Evolutionary conservation across 2,113 vertebrate genomes (phyloP), one percentile per base, ranked within the genome.

Genomic region (Dissostichus mawsoni): DNA sequence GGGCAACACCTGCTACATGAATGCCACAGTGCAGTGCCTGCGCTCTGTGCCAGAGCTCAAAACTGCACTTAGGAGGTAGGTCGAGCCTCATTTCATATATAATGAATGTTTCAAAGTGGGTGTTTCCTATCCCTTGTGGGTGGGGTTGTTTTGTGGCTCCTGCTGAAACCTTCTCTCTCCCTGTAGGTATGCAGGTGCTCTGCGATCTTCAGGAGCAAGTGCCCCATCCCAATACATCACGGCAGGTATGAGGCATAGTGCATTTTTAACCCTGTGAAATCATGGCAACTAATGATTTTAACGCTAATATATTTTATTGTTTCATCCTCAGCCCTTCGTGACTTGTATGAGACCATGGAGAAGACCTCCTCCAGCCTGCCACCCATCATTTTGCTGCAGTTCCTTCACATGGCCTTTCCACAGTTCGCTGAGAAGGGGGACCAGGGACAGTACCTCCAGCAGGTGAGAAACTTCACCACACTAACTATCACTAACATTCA

Each of bases 1-100:
- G 90, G 98, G 98, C 81, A 99, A 99, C 93, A 99, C 98, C 72
- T 99, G 98, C 92, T 99, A 99, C 90, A 99, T 99, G 98, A 99
- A 99, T 51, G 98, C 98, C 86, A 99, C 98, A 0, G 98, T 99
- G 93, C 98, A 99, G 84, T 99, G 98, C 93, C 97, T 99, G 90
- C 98, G 98, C 85, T 99, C 98, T 18, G 98, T 99, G 91, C 98
- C 98, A 81, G 98, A 99, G 95, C 96, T 99, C 83, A 98, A 97
- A 95, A 94, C 95, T 72, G 94, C 98, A 62, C 97, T 99, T 82
- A 97, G 96, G 94, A 97, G 96, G 98, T 99, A 89, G 1, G 78
- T 76, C 3, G 14, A 10, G 1, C 64, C 36, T 74, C 18, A 45
- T 1, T 16, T 41, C 33, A 12, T 52, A 53, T 36, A 55, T 18